phyloP scores from a whole-genome alignment of 2,888 invertebrate genomes.

The Heliconius hortense region DNA sequence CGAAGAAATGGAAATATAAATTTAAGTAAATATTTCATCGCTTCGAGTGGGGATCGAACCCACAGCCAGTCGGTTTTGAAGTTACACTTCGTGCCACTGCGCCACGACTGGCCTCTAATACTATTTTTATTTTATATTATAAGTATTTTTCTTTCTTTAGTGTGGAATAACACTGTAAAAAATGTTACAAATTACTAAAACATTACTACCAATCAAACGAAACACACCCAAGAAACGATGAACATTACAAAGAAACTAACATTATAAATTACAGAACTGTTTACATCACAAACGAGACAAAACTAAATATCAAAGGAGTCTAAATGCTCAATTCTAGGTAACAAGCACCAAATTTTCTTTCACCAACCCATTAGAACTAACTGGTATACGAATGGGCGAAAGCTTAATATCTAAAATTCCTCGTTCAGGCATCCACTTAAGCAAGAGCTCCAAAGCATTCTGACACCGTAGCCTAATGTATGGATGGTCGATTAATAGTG shows the following conservation, averaged over 20 bases:
- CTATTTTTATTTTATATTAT: no score
- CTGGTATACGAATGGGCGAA: conserved; percentile 68
- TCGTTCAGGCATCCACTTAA: conserved; percentile 54
- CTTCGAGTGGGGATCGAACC: no score
- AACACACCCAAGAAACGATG: conserved; percentile 4
- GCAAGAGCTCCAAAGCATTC: conserved; percentile 45
- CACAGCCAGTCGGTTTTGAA: no score
- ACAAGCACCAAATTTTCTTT: conserved; percentile 64
- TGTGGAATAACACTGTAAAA: no score
- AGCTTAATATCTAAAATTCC: conserved; percentile 78
- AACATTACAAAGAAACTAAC: background rate
- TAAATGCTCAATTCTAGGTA: conserved; percentile 42
- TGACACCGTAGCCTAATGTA: conserved; percentile 37
- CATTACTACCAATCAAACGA: background rate
- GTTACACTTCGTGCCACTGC: no score
- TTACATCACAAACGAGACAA: conserved; percentile 27
- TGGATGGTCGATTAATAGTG: conserved; percentile 41
- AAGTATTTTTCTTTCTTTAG: no score
- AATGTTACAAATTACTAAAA: background rate
- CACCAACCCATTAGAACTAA: conserved; percentile 65
- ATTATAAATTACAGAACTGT: conserved; percentile 18
- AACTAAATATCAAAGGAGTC: conserved; percentile 34
- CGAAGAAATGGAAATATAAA: no score
- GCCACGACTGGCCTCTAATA: no score
- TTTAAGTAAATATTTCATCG: no score